Evolutionary conservation across 2,113 vertebrate species (phyloP), one percentile per base, ranked within the genome.

Genomic region (Dermatemys mawii): DNA sequence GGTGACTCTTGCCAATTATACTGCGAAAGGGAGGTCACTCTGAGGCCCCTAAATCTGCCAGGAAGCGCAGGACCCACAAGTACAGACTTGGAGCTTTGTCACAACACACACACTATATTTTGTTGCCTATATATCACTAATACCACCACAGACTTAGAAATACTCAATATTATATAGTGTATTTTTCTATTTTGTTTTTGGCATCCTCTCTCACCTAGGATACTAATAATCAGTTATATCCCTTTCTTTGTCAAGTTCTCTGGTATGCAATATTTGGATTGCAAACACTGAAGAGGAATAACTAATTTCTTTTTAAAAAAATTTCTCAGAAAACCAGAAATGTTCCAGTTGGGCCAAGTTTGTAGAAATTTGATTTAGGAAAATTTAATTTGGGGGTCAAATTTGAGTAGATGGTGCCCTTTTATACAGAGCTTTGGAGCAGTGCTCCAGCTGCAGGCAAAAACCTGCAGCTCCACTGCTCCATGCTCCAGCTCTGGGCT

Each of bases 341-440:
- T 73, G 38, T 73, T 46, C 73, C 10, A 75, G 12, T 44, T 44
- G 41, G 24, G 41, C 41, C 10, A 44, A 75, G 41, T 75, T 75
- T 44, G 41, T 38, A 27, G 26, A 55, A 19, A 55, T 22, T 19
- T 26, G 38, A 38, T 75, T 75, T 75, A 44, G 44, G n/a, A 75
- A 41, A 17, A 21, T 84, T 8, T 49, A 46, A 57, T 57, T 73
- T 89, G 38, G 27, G 11, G 22, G 60, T 7, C 70, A 35, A 24
- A 0, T 0, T 60, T 5, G 79, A 10, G 24, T 51, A 0, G 0
- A 76, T 19, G 11, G 11, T 38, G 73, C 32, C 27, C n/a, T 81
- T 73, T n/a, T n/a, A n/a, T n/a, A n/a, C n/a, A n/a, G n/a, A n/a
- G n/a, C n/a, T n/a, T n/a, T n/a, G n/a, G n/a, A n/a, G n/a, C n/a